phyloP scores from a whole-genome alignment of 1,140 invertebrate species.

The Zaprionus davidi region DNA sequence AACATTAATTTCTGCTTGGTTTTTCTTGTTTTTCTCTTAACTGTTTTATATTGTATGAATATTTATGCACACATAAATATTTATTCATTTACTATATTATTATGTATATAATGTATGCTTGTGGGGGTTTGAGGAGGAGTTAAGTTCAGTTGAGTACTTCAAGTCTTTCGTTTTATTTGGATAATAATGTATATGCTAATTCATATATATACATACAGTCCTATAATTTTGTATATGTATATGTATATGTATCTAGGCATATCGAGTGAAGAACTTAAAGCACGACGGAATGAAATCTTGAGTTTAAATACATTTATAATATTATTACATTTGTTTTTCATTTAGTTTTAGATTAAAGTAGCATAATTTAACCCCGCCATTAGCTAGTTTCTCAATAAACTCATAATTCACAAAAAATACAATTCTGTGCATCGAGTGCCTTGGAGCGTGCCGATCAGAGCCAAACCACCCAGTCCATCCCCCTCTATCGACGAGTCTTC shows the following conservation, averaged over 20 bases:
- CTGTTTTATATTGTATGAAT: neutral
- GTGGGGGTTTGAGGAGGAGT: conserved; percentile 22
- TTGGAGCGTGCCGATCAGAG: conserved; percentile 1
- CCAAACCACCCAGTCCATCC: conserved; percentile 14
- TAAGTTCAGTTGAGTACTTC: conserved; percentile 62
- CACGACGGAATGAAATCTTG: conserved; percentile 68
- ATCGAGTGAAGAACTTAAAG: conserved; percentile 51
- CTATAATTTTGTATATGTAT: conserved; percentile 1
- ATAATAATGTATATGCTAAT: conserved; percentile 10
- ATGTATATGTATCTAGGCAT: conserved; percentile 28
- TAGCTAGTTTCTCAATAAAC: conserved; percentile 66
- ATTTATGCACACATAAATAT: conserved; percentile 27
- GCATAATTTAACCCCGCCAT: conserved; percentile 68
- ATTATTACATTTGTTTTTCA: conserved; percentile 30
- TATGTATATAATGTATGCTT: conserved; percentile 33
- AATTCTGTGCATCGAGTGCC: conserved; percentile 17
- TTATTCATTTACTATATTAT: conserved; percentile 26
- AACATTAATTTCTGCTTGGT: conserved; percentile 19
- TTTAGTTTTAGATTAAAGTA: conserved; percentile 59
- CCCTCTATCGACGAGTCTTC: neutral
- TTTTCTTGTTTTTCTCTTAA: conserved; percentile 1
- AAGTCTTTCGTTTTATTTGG: conserved; percentile 62
- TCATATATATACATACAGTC: neutral
- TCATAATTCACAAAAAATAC: conserved; percentile 51
- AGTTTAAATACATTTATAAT: conserved; percentile 46